phyloP scores from a whole-genome alignment of 1,140 invertebrate genomes.

The Drosophila arizonae region DNA sequence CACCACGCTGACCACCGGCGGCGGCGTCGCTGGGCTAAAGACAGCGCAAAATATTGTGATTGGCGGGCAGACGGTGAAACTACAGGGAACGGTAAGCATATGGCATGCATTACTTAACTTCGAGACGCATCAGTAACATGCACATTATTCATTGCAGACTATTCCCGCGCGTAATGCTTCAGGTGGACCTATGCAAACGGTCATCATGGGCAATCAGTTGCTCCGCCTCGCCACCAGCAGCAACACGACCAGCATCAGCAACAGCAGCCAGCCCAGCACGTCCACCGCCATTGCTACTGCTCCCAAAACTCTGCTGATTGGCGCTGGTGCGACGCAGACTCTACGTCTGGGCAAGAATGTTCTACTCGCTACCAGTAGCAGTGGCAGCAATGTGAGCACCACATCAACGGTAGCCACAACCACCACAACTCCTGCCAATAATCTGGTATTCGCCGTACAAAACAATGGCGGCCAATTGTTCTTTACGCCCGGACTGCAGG shows the following conservation, averaged over 20 bases:
- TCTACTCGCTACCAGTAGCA: conserved; percentile 38
- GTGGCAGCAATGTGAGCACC: conserved; percentile 24
- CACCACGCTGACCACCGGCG: conserved; percentile 7
- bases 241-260: conserved; percentile 33
- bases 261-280: conserved; percentile 25
- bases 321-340: conserved; percentile 59
- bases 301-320: conserved; percentile 70
- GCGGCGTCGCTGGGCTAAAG: conserved; percentile 12
- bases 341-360: conserved; percentile 72
- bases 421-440: conserved; percentile 69
- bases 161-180: conserved; percentile 39
- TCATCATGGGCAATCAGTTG: conserved; percentile 83
- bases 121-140: background rate
- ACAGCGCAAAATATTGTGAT: conserved; percentile 77
- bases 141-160: conserved; percentile 31
- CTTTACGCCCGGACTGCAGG: conserved; percentile 84
- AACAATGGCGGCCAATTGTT: conserved; percentile 85
- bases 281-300: conserved; percentile 46
- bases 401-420: conserved; percentile 24
- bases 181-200: conserved; percentile 64
- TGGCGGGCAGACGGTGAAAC: conserved; percentile 77
- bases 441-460: conserved; percentile 86
- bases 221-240: conserved; percentile 64
- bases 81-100: conserved; percentile 66
- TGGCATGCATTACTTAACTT: background rate